Conservation (phyloP, 2,888 invertebrate species). For the Athrips mouffetella region DNA sequence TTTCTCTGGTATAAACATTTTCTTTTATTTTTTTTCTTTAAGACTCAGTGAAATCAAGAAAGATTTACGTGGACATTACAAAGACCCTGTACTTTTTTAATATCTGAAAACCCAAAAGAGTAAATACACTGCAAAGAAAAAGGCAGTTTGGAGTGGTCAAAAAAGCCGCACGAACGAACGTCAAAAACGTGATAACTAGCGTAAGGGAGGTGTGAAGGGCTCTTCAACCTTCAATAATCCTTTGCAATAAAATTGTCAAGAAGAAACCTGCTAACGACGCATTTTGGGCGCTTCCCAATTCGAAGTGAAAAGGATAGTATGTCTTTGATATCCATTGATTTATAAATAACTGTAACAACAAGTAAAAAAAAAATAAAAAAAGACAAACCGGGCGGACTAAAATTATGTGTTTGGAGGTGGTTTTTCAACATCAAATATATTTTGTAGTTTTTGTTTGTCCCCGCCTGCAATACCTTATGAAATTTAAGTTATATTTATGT, state of each 20-base stretch:
- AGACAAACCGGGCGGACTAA: no score
- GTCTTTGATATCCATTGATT: not conserved
- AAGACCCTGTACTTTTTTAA: not conserved
- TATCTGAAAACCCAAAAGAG: not conserved
- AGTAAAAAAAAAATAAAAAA: no score
- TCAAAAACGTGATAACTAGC: constrained; percentile 73
- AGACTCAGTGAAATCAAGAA: not conserved
- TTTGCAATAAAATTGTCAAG: constrained; percentile 65
- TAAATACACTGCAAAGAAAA: constrained; percentile 11
- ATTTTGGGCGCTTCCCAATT: constrained; percentile 42
- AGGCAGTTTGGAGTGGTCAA: constrained; percentile 25
- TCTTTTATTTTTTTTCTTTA: no score
- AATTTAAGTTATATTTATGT: no score
- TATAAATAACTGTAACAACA: no score
- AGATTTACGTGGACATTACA: not conserved
- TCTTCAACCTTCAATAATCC: constrained; percentile 58
- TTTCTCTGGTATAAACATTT: no score
- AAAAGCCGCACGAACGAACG: constrained; percentile 59
- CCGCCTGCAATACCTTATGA: no score
- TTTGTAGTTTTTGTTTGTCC: no score
- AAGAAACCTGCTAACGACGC: constrained; percentile 66
- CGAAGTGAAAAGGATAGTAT: not conserved
- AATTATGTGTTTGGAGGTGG: no score
- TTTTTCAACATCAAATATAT: no score
- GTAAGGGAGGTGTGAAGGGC: constrained; percentile 61